These are phyloP conservation scores for Paratrypauchen microcephalus DNA, from an alignment of 2,797 vertebrate species.

Conservation along the genomic window DNA sequence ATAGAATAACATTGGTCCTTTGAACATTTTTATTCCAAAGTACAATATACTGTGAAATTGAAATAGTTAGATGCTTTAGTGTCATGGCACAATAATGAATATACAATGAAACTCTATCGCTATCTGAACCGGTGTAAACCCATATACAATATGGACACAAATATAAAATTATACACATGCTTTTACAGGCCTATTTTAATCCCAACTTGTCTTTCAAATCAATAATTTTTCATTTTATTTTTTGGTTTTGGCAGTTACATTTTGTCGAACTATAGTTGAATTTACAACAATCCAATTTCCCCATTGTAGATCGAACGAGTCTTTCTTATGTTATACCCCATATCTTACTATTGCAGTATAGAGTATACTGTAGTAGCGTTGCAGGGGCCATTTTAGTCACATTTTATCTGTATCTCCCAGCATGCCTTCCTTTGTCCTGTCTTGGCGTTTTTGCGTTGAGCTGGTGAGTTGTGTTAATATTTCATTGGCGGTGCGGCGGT, in stretches of 20 bases:
- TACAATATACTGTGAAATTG: no score
- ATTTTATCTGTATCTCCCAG: constrained; percentile 52
- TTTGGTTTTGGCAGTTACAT: neutral
- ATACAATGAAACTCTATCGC: neutral
- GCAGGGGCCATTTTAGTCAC: constrained; percentile 54
- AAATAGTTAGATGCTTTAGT: neutral
- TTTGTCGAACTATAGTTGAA: neutral
- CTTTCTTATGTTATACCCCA: neutral
- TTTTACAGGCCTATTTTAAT: neutral
- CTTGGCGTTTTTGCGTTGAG: constrained; percentile 33
- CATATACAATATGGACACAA: neutral
- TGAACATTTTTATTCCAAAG: no score
- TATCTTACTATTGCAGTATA: constrained; percentile 36
- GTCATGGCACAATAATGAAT: neutral
- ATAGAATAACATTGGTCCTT: no score
- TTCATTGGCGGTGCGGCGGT: constrained; percentile 67
- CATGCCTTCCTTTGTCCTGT: constrained; percentile 40
- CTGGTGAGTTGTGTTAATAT: constrained; percentile 71
- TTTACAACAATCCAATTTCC: neutral
- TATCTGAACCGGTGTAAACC: neutral
- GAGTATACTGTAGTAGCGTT: constrained; percentile 8
- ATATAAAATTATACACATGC: neutral
- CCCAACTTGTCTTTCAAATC: neutral
- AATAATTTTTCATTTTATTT: neutral
- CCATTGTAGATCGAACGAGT: neutral